Evolutionary conservation across 2,113 vertebrate species (phyloP).

Genomic region (Rhizomys pruinosus): DNA sequence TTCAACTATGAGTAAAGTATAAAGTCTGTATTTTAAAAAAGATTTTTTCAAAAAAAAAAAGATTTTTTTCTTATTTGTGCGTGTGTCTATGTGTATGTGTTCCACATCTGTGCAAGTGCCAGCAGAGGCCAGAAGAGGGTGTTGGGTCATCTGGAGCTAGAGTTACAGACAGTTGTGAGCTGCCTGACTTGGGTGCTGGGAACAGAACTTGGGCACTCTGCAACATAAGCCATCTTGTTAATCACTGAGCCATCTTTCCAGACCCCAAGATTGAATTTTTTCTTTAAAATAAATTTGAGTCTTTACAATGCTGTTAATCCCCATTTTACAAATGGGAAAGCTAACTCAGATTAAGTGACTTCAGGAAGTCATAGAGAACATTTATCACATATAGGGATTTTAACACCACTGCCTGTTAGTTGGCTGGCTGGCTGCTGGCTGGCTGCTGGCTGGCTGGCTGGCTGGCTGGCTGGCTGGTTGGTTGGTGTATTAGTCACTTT

Average conservation of each 20-base stretch:
- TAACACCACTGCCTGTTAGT: background rate
- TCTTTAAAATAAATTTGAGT: background rate
- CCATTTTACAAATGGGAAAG: slow-evolving; percentile 30
- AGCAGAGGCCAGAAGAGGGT: too few relatives aligned
- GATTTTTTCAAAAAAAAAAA: too few relatives aligned
- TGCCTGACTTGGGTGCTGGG: too few relatives aligned
- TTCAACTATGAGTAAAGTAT: background rate
- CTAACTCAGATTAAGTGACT: background rate
- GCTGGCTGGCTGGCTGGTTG: background rate
- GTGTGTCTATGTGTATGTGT: background rate
- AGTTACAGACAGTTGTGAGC: too few relatives aligned
- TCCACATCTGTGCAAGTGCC: too few relatives aligned
- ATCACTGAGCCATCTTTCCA: too few relatives aligned
- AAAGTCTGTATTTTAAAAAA: background rate
- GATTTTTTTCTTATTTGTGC: too few relatives aligned
- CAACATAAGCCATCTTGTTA: too few relatives aligned
- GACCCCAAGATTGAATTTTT: background rate
- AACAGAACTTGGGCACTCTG: too few relatives aligned
- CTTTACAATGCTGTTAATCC: background rate
- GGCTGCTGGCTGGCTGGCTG: background rate
- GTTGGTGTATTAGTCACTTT: too few relatives aligned
- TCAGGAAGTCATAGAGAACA: background rate
- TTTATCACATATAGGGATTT: background rate
- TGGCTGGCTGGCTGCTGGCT: background rate
- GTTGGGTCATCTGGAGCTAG: too few relatives aligned